Evolutionary conservation across 2,888 invertebrate species (phyloP).

Genomic region (Raillietiella orientalis): DNA sequence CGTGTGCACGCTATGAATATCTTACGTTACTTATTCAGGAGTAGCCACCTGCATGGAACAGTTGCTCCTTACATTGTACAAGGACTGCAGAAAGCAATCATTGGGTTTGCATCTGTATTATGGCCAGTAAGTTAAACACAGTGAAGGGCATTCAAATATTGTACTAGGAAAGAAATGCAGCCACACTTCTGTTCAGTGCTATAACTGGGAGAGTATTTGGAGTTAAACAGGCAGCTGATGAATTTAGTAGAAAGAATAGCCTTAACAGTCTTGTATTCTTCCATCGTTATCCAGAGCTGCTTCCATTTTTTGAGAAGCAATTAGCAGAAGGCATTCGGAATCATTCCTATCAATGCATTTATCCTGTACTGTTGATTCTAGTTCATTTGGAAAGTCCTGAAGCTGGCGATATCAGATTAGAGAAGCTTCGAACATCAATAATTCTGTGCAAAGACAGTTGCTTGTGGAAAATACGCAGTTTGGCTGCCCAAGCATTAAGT

Average conservation of each 20-base stretch:
- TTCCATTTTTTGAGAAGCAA: constrained; percentile 20
- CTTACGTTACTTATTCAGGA: constrained; percentile 40
- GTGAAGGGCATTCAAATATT: too few relatives aligned
- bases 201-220: constrained; percentile 61
- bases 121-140: constrained; percentile 46
- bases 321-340: constrained; percentile 10
- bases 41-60: constrained; percentile 35
- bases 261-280: constrained; percentile 35
- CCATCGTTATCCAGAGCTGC: constrained; percentile 27
- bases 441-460: too few relatives aligned
- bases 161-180: constrained; percentile 46
- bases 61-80: constrained; percentile 30
- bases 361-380: too few relatives aligned
- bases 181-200: constrained; percentile 48
- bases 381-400: too few relatives aligned
- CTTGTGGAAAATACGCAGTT: too few relatives aligned
- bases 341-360: too few relatives aligned
- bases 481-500: too few relatives aligned
- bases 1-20: constrained; percentile 76
- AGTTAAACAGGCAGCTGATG: constrained; percentile 22
- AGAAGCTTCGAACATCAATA: too few relatives aligned
- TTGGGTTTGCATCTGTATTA: constrained; percentile 30
- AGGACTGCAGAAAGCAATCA: constrained; percentile 33
- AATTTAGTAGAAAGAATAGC: constrained; percentile 12
- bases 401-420: too few relatives aligned